Evolutionary conservation across 2,888 invertebrate species (phyloP).

Genomic region (Protonemura montana): DNA sequence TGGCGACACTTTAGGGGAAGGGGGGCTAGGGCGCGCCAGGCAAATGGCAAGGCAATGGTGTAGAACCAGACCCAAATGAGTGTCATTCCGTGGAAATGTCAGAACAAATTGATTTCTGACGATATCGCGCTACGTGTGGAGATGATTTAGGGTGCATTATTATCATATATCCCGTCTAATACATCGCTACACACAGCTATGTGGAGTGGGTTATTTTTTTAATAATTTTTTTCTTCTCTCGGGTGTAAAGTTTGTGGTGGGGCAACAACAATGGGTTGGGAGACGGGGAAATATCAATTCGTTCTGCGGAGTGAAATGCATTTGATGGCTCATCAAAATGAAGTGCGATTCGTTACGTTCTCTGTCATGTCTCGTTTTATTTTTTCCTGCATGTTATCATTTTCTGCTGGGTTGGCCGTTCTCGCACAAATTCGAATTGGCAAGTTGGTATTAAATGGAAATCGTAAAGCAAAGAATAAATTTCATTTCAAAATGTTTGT

Average conservation of each 20-base stretch:
- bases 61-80: slow-evolving; percentile 47
- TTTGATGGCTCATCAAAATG: background rate
- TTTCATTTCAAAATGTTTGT: background rate
- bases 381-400: background rate
- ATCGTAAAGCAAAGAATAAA: background rate
- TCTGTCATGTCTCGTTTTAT: background rate
- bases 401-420: too few relatives aligned
- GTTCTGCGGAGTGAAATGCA: background rate
- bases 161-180: background rate
- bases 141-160: slow-evolving; percentile 9
- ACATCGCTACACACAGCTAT: background rate
- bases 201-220: slow-evolving; percentile 9
- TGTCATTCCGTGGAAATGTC: slow-evolving; percentile 49
- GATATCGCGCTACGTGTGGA: slow-evolving; percentile 41
- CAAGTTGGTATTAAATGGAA: background rate
- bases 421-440: too few relatives aligned
- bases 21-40: background rate
- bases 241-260: background rate
- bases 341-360: background rate
- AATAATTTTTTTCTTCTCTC: background rate
- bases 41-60: slow-evolving; percentile 49
- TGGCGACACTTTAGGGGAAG: background rate
- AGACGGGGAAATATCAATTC: background rate
- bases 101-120: slow-evolving; percentile 50
- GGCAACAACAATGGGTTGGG: background rate